Percentiles rank a stretch among this genome's conserved stretches.
Evolutionary conservation across 2,888 invertebrate genomes (phyloP).

Genomic region (Furcula furcula): DNA sequence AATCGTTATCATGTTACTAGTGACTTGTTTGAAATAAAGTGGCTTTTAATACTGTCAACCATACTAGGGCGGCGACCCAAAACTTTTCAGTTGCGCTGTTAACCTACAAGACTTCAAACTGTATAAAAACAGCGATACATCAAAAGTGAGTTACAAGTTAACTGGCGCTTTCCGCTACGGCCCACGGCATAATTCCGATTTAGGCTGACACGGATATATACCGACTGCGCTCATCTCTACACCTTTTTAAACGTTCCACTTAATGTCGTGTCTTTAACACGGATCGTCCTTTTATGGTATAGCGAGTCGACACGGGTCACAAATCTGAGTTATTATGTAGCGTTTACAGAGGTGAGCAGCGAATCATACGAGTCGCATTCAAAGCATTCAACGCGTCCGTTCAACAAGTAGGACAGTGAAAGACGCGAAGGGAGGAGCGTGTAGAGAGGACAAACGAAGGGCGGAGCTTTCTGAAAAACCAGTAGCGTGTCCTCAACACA

Average conservation of each 20-base stretch:
- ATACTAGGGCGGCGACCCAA: conserved; percentile 53
- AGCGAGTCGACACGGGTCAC: conserved; percentile 26
- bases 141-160: conserved; percentile 76
- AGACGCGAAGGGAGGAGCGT: conserved; percentile 75
- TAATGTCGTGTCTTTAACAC: conserved; percentile 35
- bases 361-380: conserved; percentile 61
- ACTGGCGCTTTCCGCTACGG: conserved; percentile 56
- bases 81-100: conserved; percentile 64
- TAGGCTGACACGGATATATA: conserved; percentile 58
- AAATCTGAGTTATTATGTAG: conserved; percentile 31
- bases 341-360: conserved; percentile 41
- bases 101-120: conserved; percentile 65
- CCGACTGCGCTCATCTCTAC: conserved; percentile 34
- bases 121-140: conserved; percentile 75
- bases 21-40: conserved; percentile 22
- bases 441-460: conserved; percentile 59
- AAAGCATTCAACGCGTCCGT: conserved; percentile 56
- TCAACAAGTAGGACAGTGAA: conserved; percentile 67
- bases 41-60: conserved; percentile 40
- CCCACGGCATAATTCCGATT: conserved; percentile 59
- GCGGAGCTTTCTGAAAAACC: conserved; percentile 72
- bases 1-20: too few relatives aligned
- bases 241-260: conserved; percentile 46
- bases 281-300: conserved; percentile 24
- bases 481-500: conserved; percentile 64